phyloP scores from a whole-genome alignment of 2,888 invertebrate genomes.

The Eucriotettix oculatus region DNA sequence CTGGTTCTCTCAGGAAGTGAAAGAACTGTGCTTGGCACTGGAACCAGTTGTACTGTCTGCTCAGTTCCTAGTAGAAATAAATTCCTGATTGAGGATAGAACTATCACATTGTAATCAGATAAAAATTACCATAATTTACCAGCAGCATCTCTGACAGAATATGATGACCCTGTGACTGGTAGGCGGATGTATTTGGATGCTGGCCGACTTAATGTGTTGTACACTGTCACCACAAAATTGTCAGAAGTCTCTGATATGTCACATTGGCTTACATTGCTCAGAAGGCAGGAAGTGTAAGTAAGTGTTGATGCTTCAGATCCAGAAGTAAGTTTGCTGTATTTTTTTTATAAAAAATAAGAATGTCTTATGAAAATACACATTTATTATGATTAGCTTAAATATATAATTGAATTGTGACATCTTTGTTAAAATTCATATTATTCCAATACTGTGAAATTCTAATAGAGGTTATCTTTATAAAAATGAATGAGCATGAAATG shows the following conservation, averaged over 20 bases:
- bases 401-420: no score
- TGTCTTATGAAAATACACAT: no score
- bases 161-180: conserved; percentile 39
- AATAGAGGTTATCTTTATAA: no score
- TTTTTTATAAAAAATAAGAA: no score
- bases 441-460: no score
- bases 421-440: no score
- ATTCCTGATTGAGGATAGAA: neutral
- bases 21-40: conserved; percentile 21
- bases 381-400: no score
- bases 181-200: conserved; percentile 41
- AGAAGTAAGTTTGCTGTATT: no score
- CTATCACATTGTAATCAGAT: no score
- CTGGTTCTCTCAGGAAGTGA: conserved; percentile 23
- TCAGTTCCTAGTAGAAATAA: conserved; percentile 24
- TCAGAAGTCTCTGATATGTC: conserved; percentile 39
- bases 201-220: conserved; percentile 60
- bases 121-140: conserved; percentile 27
- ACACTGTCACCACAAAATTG: conserved; percentile 55
- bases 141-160: conserved; percentile 42
- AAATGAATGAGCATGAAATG: no score
- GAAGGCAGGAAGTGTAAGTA: conserved; percentile 30
- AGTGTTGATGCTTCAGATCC: no score
- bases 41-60: conserved; percentile 18
- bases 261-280: conserved; percentile 65